Percentiles rank a stretch among this genome's conserved stretches.
Conservation (phyloP, 2,113 vertebrate species). For the Chelonoidis abingdonii region DNA sequence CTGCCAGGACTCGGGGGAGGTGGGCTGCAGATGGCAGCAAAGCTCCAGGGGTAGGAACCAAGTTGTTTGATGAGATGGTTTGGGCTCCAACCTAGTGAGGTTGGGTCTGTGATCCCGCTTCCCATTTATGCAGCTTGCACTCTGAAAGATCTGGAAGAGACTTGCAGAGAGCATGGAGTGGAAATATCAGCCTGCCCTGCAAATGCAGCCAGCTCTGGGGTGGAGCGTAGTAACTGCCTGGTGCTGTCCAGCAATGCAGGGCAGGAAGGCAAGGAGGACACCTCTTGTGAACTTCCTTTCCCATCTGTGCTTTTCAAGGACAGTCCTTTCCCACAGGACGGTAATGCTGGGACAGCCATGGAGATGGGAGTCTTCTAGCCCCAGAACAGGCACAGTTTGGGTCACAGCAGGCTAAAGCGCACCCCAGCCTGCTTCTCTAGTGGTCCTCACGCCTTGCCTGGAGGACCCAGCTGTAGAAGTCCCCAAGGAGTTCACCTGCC, state of each 20-base stretch:
- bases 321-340: neutral
- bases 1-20: neutral
- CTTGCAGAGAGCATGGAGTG: neutral
- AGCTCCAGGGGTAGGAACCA: neutral
- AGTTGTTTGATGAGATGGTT: neutral
- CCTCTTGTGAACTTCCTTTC: neutral
- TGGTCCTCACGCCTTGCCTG: neutral
- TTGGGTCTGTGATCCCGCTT: neutral
- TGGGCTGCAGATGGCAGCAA: neutral
- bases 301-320: neutral
- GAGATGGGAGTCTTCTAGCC: neutral
- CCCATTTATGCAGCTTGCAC: neutral
- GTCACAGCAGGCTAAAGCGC: neutral
- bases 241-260: neutral
- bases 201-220: neutral
- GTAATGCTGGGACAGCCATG: neutral
- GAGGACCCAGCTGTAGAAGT: neutral
- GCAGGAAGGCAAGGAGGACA: neutral
- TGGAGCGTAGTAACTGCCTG: neutral
- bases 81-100: neutral
- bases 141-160: neutral
- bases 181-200: neutral
- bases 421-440: too few relatives aligned
- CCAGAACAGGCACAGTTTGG: neutral
- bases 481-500: neutral